Conservation (phyloP, 2,113 vertebrate genomes). For the Mystacornis crossleyi region DNA sequence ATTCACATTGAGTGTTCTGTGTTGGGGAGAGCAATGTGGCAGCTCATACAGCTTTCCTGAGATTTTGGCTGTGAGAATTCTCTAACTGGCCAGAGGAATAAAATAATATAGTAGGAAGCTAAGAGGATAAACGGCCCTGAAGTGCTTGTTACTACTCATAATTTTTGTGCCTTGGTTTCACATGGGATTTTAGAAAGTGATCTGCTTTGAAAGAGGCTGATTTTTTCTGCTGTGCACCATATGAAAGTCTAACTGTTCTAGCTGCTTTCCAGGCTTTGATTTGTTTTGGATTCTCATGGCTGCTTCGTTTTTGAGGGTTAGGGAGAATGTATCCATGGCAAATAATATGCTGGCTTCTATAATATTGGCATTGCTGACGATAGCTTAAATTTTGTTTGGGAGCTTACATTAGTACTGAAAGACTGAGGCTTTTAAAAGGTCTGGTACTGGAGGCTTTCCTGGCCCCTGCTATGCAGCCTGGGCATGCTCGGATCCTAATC, state of each 20-base stretch:
- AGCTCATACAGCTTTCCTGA: not conserved
- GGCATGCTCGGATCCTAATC: not conserved
- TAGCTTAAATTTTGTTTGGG: not conserved
- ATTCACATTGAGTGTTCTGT: not conserved
- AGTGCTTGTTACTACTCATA: not conserved
- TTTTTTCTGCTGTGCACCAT: not conserved
- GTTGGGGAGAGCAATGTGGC: not conserved
- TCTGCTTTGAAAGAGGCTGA: not conserved
- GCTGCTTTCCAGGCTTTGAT: not conserved
- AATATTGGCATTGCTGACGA: not conserved
- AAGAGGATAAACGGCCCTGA: not conserved
- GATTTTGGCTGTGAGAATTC: not conserved
- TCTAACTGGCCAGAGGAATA: not conserved
- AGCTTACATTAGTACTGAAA: not conserved
- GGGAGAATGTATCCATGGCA: not conserved
- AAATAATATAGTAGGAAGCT: not conserved
- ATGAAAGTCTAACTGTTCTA: not conserved
- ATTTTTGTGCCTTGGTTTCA: not conserved
- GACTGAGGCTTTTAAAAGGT: not conserved
- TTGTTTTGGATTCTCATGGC: not conserved
- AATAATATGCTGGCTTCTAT: not conserved
- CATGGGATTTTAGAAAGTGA: not conserved
- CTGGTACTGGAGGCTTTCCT: not conserved
- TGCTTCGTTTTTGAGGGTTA: not conserved
- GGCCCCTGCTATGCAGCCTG: not conserved